Percentiles rank a stretch among this genome's conserved stretches.
Conservation (phyloP, 2,888 invertebrate species). For the Eupeodes latifasciatus region DNA sequence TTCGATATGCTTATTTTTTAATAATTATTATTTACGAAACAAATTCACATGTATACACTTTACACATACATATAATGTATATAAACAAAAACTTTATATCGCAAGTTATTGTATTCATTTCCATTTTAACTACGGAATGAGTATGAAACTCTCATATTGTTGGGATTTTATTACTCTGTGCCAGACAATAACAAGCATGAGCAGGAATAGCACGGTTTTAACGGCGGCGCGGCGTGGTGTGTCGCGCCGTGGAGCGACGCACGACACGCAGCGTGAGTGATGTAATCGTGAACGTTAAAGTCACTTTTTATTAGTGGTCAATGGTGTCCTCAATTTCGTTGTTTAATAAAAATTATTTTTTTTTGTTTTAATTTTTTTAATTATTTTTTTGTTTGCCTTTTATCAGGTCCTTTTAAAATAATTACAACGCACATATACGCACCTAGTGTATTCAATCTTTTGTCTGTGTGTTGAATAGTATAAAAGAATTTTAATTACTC, state of each 20-base stretch:
- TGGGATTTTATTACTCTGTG: not conserved
- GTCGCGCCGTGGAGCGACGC: not conserved
- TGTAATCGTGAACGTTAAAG: conserved; percentile 49
- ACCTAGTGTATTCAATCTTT: not conserved
- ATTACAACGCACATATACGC: conserved; percentile 22
- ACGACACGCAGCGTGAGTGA: not conserved
- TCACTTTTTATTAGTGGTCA: conserved; percentile 55
- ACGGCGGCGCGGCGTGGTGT: not conserved
- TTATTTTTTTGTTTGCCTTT: conserved; percentile 14
- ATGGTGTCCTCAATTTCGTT: conserved; percentile 38
- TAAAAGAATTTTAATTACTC: conserved; percentile 67
- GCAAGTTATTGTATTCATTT: conserved; percentile 19
- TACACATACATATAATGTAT: not conserved
- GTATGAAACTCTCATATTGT: not conserved
- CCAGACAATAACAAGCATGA: not conserved
- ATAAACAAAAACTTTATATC: not conserved
- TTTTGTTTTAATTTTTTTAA: conserved; percentile 14
- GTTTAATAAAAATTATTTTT: conserved; percentile 20
- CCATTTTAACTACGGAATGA: conserved; percentile 1
- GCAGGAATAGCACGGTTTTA: too few species aligned
- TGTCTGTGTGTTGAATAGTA: conserved; percentile 10
- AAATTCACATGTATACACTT: not conserved
- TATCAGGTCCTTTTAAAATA: conserved; percentile 49
- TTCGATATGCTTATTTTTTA: conserved; percentile 27
- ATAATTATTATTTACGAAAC: conserved; percentile 9